Percentiles rank a stretch among this genome's conserved stretches.
These are phyloP conservation scores for Edolisoma coerulescens DNA, from an alignment of 2,113 vertebrate genomes.

Conservation along the genomic window DNA sequence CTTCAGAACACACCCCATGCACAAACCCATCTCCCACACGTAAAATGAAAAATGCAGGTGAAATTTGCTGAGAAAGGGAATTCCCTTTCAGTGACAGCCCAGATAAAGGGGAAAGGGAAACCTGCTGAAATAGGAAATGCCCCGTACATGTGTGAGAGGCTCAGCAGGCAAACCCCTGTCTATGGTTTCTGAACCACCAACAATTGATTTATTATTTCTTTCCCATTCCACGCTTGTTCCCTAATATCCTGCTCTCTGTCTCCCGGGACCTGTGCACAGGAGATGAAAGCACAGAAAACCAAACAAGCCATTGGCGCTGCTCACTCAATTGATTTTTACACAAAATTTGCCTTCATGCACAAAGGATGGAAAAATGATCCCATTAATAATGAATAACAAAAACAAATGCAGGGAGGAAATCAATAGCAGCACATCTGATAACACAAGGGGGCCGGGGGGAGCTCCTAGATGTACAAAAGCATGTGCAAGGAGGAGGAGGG, in stretches of 20 bases:
- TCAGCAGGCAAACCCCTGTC: neutral
- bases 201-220: neutral
- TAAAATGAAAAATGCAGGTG: neutral
- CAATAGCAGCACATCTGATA: conserved; percentile 73
- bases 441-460: neutral
- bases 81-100: neutral
- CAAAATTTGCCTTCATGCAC: conserved; percentile 79
- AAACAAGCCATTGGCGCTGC: conserved; percentile 66
- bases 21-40: neutral
- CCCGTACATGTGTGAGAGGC: neutral
- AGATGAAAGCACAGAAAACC: conserved; percentile 75
- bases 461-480: neutral
- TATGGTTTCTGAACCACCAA: neutral
- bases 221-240: conserved; percentile 14
- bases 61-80: neutral
- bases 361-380: conserved; percentile 76
- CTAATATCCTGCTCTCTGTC: conserved; percentile 52
- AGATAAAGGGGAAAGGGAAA: neutral
- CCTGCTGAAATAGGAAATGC: neutral
- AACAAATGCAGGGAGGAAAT: conserved; percentile 78
- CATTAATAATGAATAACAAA: conserved; percentile 82
- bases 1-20: neutral
- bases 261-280: conserved; percentile 13
- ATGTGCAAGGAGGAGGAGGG: fast-evolving
- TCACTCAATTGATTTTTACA: conserved; percentile 81